A percentile compares a stretch with the other conserved stretches of the same genome.
Conservation (phyloP, 2,113 vertebrate species). For the Speoplatyrhinus poulsoni region DNA sequence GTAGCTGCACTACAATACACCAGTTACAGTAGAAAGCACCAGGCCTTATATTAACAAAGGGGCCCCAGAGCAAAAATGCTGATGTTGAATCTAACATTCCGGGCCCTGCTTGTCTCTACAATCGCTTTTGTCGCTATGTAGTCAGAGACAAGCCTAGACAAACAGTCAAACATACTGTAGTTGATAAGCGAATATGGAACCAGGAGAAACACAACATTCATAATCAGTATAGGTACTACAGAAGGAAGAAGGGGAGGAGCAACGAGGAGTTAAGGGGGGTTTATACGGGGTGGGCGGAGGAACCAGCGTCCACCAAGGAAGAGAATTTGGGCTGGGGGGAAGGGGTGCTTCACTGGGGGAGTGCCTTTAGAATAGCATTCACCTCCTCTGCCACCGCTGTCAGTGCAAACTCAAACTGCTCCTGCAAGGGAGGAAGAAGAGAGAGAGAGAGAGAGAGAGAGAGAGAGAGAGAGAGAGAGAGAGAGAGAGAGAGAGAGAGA, state of each 20-base stretch:
- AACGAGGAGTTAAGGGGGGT: constrained; percentile 1
- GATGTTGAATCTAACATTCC: constrained; percentile 9
- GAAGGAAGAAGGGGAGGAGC: constrained; percentile 39
- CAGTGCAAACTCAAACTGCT: constrained; percentile 81
- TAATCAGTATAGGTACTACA: constrained; percentile 39
- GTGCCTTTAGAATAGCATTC: constrained; percentile 79
- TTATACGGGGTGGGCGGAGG: constrained; percentile 51
- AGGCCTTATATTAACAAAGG: constrained; percentile 35
- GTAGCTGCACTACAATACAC: constrained; percentile 56
- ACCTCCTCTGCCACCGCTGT: constrained; percentile 81
- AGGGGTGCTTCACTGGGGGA: constrained; percentile 65
- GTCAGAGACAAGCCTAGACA: constrained; percentile 11
- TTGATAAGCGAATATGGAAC: constrained; percentile 42
- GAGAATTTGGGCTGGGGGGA: constrained; percentile 11
- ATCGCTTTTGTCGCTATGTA: neutral
- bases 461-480: constrained; percentile 22
- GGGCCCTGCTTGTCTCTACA: neutral
- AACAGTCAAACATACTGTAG: constrained; percentile 21
- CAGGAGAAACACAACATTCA: constrained; percentile 61
- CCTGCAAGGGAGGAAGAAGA: constrained; percentile 54
- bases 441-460: constrained; percentile 18
- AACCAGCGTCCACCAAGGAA: constrained; percentile 43
- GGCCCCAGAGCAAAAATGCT: constrained; percentile 24
- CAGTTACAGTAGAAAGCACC: constrained; percentile 34
- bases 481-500: constrained; percentile 27